These are phyloP conservation scores for Leptinotarsa haldemani DNA, from an alignment of 2,888 invertebrate genomes.

Conservation along the genomic window DNA sequence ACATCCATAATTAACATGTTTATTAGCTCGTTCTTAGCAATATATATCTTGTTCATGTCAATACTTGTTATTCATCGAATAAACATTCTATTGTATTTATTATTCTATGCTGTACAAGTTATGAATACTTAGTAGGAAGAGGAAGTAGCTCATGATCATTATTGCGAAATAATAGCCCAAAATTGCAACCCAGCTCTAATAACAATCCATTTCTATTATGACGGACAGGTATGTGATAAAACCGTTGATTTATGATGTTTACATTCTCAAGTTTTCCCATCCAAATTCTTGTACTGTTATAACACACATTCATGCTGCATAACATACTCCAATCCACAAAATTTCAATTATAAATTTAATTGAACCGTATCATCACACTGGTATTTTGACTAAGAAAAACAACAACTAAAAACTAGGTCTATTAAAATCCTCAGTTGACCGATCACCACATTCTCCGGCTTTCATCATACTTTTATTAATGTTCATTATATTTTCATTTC, in stretches of 20 bases:
- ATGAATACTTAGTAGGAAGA: not conserved
- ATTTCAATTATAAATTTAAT: slow-evolving; percentile 19
- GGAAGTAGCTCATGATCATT: not conserved
- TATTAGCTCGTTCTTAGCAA: no score
- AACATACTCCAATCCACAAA: slow-evolving; percentile 14
- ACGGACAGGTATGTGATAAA: slow-evolving; percentile 2
- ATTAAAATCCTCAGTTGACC: slow-evolving; percentile 24
- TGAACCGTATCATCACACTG: slow-evolving; percentile 16
- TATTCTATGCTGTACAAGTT: not conserved
- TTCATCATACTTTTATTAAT: slow-evolving; percentile 13
- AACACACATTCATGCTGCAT: slow-evolving; percentile 6
- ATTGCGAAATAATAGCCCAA: slow-evolving; percentile 2
- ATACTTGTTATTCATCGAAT: no score
- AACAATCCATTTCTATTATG: slow-evolving; percentile 7
- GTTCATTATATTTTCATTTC: not conserved
- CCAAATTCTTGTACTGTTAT: not conserved
- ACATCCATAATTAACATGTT: no score
- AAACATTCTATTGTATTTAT: not conserved
- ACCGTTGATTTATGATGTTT: slow-evolving; percentile 16
- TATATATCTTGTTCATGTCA: no score
- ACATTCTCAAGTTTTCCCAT: slow-evolving; percentile 3
- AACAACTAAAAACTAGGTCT: slow-evolving; percentile 10
- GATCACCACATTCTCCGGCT: slow-evolving; percentile 13
- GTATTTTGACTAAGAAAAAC: slow-evolving; percentile 9
- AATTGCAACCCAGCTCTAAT: slow-evolving; percentile 2